These are phyloP conservation scores for Sericinus montela DNA, from an alignment of 2,888 invertebrate species.

Conservation along the genomic window DNA sequence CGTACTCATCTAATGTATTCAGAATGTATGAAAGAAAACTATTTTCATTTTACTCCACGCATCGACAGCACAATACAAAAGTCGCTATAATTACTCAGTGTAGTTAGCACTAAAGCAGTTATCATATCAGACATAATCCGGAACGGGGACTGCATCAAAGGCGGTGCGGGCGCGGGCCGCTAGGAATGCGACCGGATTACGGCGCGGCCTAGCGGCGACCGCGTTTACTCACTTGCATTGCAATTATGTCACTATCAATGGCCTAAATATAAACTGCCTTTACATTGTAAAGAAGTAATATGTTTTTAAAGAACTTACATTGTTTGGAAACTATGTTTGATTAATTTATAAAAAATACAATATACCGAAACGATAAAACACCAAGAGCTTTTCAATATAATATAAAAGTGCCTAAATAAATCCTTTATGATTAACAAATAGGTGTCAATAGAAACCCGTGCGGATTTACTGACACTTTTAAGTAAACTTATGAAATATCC, in stretches of 20 bases:
- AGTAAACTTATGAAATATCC: no score
- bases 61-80: not conserved
- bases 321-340: no score
- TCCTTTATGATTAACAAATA: no score
- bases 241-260: conserved; percentile 65
- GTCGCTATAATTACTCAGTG: conserved; percentile 1
- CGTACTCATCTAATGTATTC: no score
- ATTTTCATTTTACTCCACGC: not conserved
- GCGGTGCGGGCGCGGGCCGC: conserved; percentile 59
- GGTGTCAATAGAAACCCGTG: no score
- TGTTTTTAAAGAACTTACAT: not conserved
- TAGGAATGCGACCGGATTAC: conserved; percentile 72
- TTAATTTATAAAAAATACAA: no score
- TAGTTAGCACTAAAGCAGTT: conserved; percentile 28
- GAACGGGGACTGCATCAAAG: conserved; percentile 44
- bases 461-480: no score
- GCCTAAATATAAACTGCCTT: conserved; percentile 54
- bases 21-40: no score
- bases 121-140: conserved; percentile 34
- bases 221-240: conserved; percentile 42
- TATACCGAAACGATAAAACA: no score
- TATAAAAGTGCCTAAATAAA: no score
- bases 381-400: no score
- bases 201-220: conserved; percentile 41
- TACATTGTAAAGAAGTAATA: conserved; percentile 2